Evolutionary conservation across 2,113 vertebrate species (phyloP).

Genomic region (Nipponia nippon): DNA sequence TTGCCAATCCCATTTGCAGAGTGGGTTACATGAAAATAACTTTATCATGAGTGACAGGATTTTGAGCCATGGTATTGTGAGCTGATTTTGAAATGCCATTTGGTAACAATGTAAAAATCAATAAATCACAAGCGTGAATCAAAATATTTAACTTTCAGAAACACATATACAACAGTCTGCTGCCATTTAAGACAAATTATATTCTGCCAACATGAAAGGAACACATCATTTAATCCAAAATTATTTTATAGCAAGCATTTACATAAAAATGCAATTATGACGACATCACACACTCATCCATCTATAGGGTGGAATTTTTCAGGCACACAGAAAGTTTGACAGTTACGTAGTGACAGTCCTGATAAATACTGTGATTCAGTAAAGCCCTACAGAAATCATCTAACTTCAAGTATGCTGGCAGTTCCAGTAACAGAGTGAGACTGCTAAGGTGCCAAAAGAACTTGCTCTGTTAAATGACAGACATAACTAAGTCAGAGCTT

Average conservation of each 20-base stretch:
- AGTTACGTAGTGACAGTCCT: background rate
- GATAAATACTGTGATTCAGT: background rate
- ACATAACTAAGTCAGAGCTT: background rate
- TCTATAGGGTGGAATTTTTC: background rate
- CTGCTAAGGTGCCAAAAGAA: background rate
- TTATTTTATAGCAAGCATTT: conserved; percentile 39
- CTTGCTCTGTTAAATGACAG: background rate
- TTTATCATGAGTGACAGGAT: background rate
- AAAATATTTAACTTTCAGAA: conserved; percentile 43
- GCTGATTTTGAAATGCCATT: background rate
- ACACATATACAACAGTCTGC: conserved; percentile 11
- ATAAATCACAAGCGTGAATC: background rate
- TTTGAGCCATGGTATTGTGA: background rate
- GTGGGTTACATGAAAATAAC: background rate
- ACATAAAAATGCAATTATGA: conserved; percentile 6
- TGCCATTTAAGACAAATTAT: background rate
- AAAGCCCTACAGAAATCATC: background rate
- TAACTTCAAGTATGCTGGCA: background rate
- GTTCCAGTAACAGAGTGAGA: background rate
- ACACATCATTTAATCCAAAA: conserved; percentile 34
- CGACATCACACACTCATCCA: background rate
- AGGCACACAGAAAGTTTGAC: background rate
- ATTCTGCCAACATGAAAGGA: conserved; percentile 7
- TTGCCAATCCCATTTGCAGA: background rate
- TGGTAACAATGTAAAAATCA: conserved; percentile 40